Base-by-base conservation (phyloP, 2,888 invertebrate species). In the Protonemura montana region DNA sequence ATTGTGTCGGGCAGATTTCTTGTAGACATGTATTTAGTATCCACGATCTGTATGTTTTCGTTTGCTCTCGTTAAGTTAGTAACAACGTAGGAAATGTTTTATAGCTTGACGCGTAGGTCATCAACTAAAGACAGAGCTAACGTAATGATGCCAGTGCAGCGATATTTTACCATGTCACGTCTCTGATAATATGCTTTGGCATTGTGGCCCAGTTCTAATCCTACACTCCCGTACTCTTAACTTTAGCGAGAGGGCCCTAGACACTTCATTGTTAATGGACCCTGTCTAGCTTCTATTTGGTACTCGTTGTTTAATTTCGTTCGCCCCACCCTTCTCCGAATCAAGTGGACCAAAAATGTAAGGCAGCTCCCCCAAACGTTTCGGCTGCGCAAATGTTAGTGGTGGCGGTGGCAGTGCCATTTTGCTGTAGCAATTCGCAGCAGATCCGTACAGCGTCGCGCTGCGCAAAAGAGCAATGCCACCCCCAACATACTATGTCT, bases 251-350 rank as follows among this genome's bases (percentile, higher is more conserved):
- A 59, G 21, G 59, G 59, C 59, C 59, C 78, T 29, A 29, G 41
- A 82, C 82, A 82, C 82, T 41, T 41, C 41, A 41, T 82, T 41
- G 82, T 82, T 82, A 82, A 82, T 82, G 82, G 41, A 21, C 30
- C 81, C 59, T 59, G 59, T 59, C 59, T 59, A 59, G 59, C 59
- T 59, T 21, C 59, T 59, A 59, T 81, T 29, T 29, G 81, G 81
- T 27, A 81, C 81, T 30, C 81, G 81, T 81, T 30, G 81, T 81
- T 81, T 81, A 81, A 27, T 29, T 81, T 81, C 81, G 81, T 81
- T 81, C 29, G 10, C 81, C 21, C 81, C 30, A 81, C 81, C 29
- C 81, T 81, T 30, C 25, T 26, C 16, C 29, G 81, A 81, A 81
- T 81, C 28, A 81, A 81, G 30, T 81, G 81, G 27, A 81, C 59